These are phyloP conservation scores for Melieria crassipennis DNA, from an alignment of 2,888 invertebrate species.

Conservation along the genomic window DNA sequence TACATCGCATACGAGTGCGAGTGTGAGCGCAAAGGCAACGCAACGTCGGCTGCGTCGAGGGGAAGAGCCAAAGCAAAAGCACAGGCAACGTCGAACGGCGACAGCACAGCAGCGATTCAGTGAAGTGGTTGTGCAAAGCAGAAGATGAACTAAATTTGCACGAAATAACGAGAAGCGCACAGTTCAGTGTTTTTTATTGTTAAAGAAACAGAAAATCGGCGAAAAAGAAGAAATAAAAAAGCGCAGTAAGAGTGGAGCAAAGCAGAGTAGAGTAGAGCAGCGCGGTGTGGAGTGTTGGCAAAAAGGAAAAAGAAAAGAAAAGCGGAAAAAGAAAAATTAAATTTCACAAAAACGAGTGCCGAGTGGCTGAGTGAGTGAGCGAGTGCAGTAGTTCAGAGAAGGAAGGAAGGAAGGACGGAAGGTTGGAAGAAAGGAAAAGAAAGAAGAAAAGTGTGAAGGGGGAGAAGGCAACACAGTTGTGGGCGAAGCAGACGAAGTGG, in stretches of 20 bases:
- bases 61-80: not conserved
- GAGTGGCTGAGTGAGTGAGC: not conserved
- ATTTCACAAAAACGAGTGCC: conserved; percentile 11
- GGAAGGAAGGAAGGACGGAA: not conserved
- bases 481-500: too few species aligned
- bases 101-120: conserved; percentile 26
- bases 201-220: conserved; percentile 45
- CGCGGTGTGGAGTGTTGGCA: conserved; percentile 15
- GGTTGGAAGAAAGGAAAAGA: not conserved
- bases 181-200: conserved; percentile 51
- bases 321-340: conserved; percentile 18
- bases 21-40: conserved; percentile 12
- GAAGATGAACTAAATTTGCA: conserved; percentile 51
- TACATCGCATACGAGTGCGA: conserved; percentile 13
- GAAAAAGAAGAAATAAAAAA: conserved; percentile 20
- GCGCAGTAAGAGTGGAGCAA: conserved; percentile 42
- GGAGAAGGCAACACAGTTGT: not conserved
- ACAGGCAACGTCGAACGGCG: not conserved
- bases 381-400: conserved; percentile 11
- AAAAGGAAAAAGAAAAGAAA: conserved; percentile 24
- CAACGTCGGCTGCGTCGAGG: too few species aligned
- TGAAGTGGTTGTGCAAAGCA: conserved; percentile 59
- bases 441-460: not conserved
- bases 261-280: conserved; percentile 21
- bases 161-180: conserved; percentile 51